Conservation (phyloP, 2,113 vertebrate species). For the Limnothrissa miodon region DNA sequence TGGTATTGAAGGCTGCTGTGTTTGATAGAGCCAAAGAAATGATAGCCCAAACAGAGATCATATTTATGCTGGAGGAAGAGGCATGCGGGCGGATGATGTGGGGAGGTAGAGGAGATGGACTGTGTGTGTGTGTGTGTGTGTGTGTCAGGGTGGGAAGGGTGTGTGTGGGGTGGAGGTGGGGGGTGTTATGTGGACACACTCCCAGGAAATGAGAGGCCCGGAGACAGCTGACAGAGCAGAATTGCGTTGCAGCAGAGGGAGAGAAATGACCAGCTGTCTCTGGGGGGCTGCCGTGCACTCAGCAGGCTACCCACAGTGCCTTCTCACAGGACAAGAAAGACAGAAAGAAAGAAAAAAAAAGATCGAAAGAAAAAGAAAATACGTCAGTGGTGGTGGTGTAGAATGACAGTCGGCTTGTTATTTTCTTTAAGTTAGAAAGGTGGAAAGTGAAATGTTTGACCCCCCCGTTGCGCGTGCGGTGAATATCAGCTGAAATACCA, state of each 20-base stretch:
- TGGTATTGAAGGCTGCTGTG: not conserved
- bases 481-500: not conserved
- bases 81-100: not conserved
- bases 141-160: not conserved
- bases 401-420: not conserved
- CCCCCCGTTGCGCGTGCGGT: not conserved
- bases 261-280: conserved; percentile 26
- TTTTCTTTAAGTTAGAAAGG: not conserved
- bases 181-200: conserved; percentile 12
- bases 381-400: not conserved
- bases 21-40: conserved; percentile 30
- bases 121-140: not conserved
- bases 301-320: not conserved
- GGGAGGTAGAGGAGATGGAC: not conserved
- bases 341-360: not conserved
- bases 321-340: not conserved
- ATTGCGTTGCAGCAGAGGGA: conserved; percentile 20
- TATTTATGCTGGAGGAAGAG: not conserved
- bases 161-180: conserved; percentile 15
- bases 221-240: conserved; percentile 46
- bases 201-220: conserved; percentile 44
- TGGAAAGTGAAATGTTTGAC: not conserved
- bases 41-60: conserved; percentile 33
- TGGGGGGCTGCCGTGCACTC: conserved; percentile 20
- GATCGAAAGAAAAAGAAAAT: not conserved